Evolutionary conservation across 2,797 vertebrate genomes (phyloP), one percentile per base, ranked within the genome.

Genomic region (Gallinago nigripennis): DNA sequence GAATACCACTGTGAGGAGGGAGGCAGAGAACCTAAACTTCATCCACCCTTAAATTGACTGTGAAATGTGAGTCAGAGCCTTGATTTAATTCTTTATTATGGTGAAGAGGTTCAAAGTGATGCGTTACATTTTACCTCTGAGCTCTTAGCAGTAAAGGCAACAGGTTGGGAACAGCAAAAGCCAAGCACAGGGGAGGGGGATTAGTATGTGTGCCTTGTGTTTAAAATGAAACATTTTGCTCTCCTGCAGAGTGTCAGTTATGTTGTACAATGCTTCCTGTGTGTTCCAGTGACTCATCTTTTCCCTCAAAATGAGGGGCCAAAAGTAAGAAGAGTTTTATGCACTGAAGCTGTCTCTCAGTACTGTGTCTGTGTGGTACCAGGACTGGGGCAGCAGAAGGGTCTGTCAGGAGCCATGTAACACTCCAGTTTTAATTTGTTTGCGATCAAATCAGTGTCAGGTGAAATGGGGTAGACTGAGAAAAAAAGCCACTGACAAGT

Each of bases 1-100:
- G 60, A 48, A 27, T 43, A 79, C 7, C 39, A 24, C 63, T 48
- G 73, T 43, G 66, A 80, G 56, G 24, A 80, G 33, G n/a, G 19
- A 77, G 43, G n/a, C 39, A 80, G 80, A 82, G 56, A 94, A 8
- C 23, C 58, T 73, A 21, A 92, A 72, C 21, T 86, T 70, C 35
- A 76, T 16, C 58, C 15, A 33, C 16, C 23, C 16, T 81, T 66
- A 92, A 68, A 81, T 27, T 65, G 58, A n/a, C 68, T 94, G 58
- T 93, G 90, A 95, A 93, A 92, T 84, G 51, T 41, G 70, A 86
- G 31, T 75, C n/a, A 76, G 54, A 82, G 51, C 30, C 54, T 76
- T 73, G 72, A 72, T 78, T 94, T 94, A 75, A 65, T 78, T 90
- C 65, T 78, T 81, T 48, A 16, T 86, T 58, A 43, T 24, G 33